A percentile compares a stretch with the other conserved stretches of the same genome.
phyloP scores from a whole-genome alignment of 2,797 vertebrate genomes.

The Sandelia bainsii region DNA sequence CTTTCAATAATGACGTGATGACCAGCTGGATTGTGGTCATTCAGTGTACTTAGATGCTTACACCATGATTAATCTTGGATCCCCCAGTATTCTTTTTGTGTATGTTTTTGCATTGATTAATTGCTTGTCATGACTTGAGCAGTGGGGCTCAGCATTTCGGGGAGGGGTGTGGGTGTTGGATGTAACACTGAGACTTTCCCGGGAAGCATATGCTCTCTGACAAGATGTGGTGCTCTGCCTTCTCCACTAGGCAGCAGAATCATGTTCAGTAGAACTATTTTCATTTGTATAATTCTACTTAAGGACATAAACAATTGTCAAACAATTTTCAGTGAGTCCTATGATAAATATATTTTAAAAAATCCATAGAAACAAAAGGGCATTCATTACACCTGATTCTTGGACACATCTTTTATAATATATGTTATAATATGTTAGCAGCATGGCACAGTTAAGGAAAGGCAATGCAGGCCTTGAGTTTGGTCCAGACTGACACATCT shows the following conservation, averaged over 20 bases:
- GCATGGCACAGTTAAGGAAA: too few species aligned
- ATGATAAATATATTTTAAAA: background rate
- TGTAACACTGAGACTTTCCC: slow-evolving; percentile 32
- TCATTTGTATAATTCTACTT: background rate
- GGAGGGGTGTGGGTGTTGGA: slow-evolving; percentile 15
- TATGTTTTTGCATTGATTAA: slow-evolving; percentile 26
- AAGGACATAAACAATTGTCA: background rate
- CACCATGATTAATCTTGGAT: background rate
- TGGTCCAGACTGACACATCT: too few species aligned
- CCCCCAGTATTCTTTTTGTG: background rate
- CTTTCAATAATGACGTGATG: slow-evolving; percentile 42
- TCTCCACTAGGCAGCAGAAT: slow-evolving; percentile 19
- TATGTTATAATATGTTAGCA: too few species aligned
- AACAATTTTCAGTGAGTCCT: background rate
- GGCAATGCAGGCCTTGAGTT: too few species aligned
- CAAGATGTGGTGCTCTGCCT: slow-evolving; percentile 7
- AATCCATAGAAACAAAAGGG: background rate
- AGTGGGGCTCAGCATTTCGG: slow-evolving; percentile 14
- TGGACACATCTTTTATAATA: background rate
- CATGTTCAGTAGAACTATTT: slow-evolving; percentile 39
- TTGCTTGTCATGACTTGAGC: slow-evolving; percentile 29
- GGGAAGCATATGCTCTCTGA: slow-evolving; percentile 13
- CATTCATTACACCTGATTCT: background rate
- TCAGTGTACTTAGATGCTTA: slow-evolving; percentile 8
- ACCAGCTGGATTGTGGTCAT: slow-evolving; percentile 28